Evolutionary conservation across 2,113 vertebrate species (phyloP), one percentile per base, ranked within the genome.

Genomic region (Myanophis thanlyinensis): DNA sequence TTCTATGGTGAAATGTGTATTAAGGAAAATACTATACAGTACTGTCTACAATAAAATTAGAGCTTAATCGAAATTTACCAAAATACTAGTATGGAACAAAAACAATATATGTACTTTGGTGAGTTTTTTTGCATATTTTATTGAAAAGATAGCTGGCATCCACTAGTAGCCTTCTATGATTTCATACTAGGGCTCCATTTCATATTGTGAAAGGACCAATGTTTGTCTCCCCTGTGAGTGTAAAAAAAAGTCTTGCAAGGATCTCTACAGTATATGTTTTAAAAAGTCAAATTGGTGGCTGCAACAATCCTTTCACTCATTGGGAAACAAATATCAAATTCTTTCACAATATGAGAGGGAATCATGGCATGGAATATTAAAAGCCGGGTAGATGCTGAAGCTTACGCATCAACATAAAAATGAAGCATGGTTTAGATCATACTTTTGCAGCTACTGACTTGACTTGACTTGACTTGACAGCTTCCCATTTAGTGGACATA

Each of bases 1-100:
- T 94, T 87, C 84, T 44, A 92, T 87, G 51, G 90, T 90, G 84
- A 92, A 90, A 92, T 94, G 30, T 30, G 67, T 49, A 49, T 94
- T 92, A 84, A 92, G 44, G 44, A 44, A 92, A 88, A 93, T 84
- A 88, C 56, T 73, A 87, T 51, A 84, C 25, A 59, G 18, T 90
- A 12, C 18, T 86, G 23, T 27, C 52, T 80, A 87, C 53, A 46
- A 88, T 59, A 35, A 92, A 92, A 87, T 73, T 89, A 88, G 35
- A 85, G 46, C 48, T 47, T 94, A 90, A 93, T 91, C 18, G 80
- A 59, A 84, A 27, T 56, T 87, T 87, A 44, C 4, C 35, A n/a
- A 87, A 89, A 85, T 49, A 59, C 12, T n/a, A 10, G 35, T 15
- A 27, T 8, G 49, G 80, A 93, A 25, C n/a, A 12, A 84, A 86